These are phyloP conservation scores for Chunga burmeisteri DNA, from an alignment of 2,113 vertebrate genomes.

Conservation along the genomic window DNA sequence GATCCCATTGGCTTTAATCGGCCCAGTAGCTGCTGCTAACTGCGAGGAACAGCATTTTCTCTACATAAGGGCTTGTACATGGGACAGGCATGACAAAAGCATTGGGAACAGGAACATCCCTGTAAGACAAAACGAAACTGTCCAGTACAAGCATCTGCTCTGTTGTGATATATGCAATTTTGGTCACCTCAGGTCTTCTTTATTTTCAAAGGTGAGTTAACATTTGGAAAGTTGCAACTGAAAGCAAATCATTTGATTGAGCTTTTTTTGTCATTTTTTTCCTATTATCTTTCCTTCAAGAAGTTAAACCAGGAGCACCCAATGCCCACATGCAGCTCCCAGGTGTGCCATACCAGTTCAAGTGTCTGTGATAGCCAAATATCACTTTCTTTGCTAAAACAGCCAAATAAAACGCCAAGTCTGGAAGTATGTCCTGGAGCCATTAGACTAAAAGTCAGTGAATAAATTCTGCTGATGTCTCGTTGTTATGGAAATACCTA, in stretches of 20 bases:
- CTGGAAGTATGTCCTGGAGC: background rate
- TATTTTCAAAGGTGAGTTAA: background rate
- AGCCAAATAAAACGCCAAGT: background rate
- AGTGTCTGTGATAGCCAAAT: background rate
- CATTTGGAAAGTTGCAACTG: background rate
- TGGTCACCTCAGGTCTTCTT: background rate
- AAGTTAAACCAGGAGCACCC: background rate
- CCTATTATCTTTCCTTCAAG: background rate
- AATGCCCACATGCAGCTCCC: background rate
- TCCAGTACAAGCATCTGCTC: background rate
- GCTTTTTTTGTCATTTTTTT: background rate
- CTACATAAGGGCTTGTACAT: background rate
- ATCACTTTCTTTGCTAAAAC: background rate
- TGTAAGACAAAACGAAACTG: background rate
- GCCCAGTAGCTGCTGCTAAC: background rate
- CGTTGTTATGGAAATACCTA: background rate
- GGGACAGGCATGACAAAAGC: background rate
- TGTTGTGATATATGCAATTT: background rate
- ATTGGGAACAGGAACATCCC: rapidly evolving
- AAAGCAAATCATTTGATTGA: background rate
- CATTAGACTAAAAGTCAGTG: background rate
- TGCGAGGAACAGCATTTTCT: background rate
- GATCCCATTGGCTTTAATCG: background rate
- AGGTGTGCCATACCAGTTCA: background rate
- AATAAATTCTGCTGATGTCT: background rate